Evolutionary conservation across 2,797 vertebrate species (phyloP).

Genomic region (Aeoliscus strigatus): DNA sequence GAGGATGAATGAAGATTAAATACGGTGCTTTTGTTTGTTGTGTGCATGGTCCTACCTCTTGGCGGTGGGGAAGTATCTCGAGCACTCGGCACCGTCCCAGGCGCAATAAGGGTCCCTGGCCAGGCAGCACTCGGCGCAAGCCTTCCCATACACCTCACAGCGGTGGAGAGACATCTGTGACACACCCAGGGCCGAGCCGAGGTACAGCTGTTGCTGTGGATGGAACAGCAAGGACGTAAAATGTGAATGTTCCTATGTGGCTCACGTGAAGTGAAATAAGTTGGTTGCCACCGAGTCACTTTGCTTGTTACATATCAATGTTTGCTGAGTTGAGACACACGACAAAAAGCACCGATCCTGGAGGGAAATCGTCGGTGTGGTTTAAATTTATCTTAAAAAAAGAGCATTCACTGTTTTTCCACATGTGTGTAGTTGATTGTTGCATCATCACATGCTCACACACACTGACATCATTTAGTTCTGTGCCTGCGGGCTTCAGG

Average conservation of each 20-base stretch:
- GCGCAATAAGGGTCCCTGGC: constrained; percentile 97
- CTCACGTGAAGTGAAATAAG: no score
- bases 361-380: no score
- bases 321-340: no score
- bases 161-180: constrained; percentile 97
- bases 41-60: constrained; percentile 81
- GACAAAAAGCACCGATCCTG: no score
- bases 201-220: constrained; percentile 93
- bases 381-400: no score
- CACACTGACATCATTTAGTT: no score
- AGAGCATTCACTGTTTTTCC: no score
- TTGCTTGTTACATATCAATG: no score
- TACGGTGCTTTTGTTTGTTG: constrained; percentile 14
- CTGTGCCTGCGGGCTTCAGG: no score
- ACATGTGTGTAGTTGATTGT: no score
- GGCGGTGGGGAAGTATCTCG: constrained; percentile 94
- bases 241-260: constrained; percentile 15
- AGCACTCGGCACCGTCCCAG: constrained; percentile 95
- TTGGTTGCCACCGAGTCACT: no score
- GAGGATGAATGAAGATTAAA: constrained; percentile 39
- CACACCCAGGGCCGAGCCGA: constrained; percentile 87
- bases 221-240: constrained; percentile 32
- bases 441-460: no score
- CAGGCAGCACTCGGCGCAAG: constrained; percentile 96
- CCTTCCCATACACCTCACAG: constrained; percentile 94